Percentiles rank a stretch among this genome's conserved stretches.
Conservation (phyloP, 2,113 vertebrate species). For the Puffinus mauretanicus region DNA sequence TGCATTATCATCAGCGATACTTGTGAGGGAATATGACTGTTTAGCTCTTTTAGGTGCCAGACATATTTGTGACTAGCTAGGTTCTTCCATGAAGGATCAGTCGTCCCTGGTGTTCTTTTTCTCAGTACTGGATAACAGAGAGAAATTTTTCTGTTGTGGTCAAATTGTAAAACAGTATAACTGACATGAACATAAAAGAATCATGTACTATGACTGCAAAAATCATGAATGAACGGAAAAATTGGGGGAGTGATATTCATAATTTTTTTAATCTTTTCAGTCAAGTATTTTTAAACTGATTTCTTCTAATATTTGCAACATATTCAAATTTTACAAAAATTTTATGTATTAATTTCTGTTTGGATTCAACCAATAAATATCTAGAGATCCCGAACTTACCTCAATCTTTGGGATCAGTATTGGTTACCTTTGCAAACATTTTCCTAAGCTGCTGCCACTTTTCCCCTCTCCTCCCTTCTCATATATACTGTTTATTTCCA, state of each 20-base stretch:
- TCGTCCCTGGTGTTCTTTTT: neutral
- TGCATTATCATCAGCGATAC: neutral
- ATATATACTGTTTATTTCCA: neutral
- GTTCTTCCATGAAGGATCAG: neutral
- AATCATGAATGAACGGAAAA: neutral
- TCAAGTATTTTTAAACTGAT: neutral
- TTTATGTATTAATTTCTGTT: neutral
- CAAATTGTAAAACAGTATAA: neutral
- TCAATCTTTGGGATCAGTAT: neutral
- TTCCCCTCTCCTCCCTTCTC: neutral
- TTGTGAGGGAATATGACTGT: neutral
- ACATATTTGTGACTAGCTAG: neutral
- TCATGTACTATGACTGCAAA: neutral
- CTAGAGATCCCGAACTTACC: neutral
- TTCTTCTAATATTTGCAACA: neutral
- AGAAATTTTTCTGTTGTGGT: rapidly evolving
- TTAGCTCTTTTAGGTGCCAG: neutral
- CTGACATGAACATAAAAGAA: neutral
- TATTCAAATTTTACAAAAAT: neutral
- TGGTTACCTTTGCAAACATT: neutral
- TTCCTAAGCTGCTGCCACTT: neutral
- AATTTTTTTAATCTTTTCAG: neutral
- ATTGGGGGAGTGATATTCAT: rapidly evolving
- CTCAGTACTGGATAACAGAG: neutral
- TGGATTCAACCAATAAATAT: neutral